Base-by-base conservation (phyloP, 2,797 vertebrate genomes). In the Acrossocheilus fasciatus region DNA sequence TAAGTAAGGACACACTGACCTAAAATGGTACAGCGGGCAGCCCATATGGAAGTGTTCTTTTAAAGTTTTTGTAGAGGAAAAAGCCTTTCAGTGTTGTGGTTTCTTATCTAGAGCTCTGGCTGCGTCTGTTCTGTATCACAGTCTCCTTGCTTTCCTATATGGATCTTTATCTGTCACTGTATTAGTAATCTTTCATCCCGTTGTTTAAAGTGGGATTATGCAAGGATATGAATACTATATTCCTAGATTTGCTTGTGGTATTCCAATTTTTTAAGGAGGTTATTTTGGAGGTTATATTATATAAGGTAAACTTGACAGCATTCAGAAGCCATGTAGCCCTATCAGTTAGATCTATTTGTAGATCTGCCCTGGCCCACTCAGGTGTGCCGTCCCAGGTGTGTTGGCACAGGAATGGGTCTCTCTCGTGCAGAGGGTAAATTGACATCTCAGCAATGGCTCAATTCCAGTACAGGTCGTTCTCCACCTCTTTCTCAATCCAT, bases 401-500 rank as follows among this genome's bases (percentile, higher is more conserved):
- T 76, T 87, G 81, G 81, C 86, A 84, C 57, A 83, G 81, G 50
- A 66, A 77, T 39, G 72, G 34, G 47, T 62, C 20, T 77, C 68
- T 70, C 62, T 62, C 14, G 15, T 78, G 36, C 18, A 17, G 52
- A 54, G n/a, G 76, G 34, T 41, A 74, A 36, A 36, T 23, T 84
- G 85, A 82, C 57, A 57, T 82, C 52, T 73, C 77, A 76, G 62
- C 54, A 50, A 82, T 78, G 84, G 84, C 87, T 88, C 52, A 86
- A 69, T 79, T 92, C 92, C 93, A 87, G 90, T 85, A 87, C 76
- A 90, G 85, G 89, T 88, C 82, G 87, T 83, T 87, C 89, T 77
- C 26, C 23, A 62, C 83, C 81, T 36, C 79, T 45, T 52, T 74
- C 18, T 54, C 34, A 9, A 66, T 84, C 43, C 30, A 66, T 66